These are phyloP conservation scores for Argynnis bischoffii DNA, from an alignment of 2,888 invertebrate species.

Conservation along the genomic window DNA sequence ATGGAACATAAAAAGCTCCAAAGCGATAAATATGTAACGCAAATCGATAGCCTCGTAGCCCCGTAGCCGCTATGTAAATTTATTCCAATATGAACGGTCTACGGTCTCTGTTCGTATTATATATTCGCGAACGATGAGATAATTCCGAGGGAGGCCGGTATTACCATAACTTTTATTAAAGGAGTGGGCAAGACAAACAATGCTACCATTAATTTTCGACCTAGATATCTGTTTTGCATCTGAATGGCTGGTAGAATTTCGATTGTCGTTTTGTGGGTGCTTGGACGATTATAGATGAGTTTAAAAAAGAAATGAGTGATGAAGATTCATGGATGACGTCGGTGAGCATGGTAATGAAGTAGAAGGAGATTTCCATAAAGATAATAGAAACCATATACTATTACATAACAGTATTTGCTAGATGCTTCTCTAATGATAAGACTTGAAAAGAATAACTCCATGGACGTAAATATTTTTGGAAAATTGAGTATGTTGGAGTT, in stretches of 20 bases:
- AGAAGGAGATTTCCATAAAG: too few relatives aligned
- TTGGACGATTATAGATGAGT: not conserved
- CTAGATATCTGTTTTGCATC: slow-evolving; percentile 76
- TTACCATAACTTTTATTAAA: slow-evolving; percentile 82
- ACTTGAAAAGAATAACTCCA: too few relatives aligned
- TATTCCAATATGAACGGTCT: slow-evolving; percentile 80
- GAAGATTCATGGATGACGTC: too few relatives aligned
- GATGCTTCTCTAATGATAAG: too few relatives aligned
- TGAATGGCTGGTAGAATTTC: slow-evolving; percentile 50
- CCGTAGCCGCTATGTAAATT: slow-evolving; percentile 74
- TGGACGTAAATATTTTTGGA: too few relatives aligned
- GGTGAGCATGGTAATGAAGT: too few relatives aligned
- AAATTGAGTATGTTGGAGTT: too few relatives aligned
- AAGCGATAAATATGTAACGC: slow-evolving; percentile 78
- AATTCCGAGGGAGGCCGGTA: slow-evolving; percentile 74
- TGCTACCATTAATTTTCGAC: slow-evolving; percentile 75
- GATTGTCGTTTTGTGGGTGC: slow-evolving; percentile 11
- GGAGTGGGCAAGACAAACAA: slow-evolving; percentile 76
- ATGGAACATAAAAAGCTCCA: slow-evolving; percentile 43
- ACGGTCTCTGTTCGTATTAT: slow-evolving; percentile 73
- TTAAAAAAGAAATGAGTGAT: not conserved
- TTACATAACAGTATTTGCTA: too few relatives aligned
- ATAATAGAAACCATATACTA: too few relatives aligned
- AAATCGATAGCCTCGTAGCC: slow-evolving; percentile 58
- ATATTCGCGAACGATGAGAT: slow-evolving; percentile 81